Evolutionary conservation across 1,140 invertebrate species (phyloP).

Genomic region (Papilio dardanus): DNA sequence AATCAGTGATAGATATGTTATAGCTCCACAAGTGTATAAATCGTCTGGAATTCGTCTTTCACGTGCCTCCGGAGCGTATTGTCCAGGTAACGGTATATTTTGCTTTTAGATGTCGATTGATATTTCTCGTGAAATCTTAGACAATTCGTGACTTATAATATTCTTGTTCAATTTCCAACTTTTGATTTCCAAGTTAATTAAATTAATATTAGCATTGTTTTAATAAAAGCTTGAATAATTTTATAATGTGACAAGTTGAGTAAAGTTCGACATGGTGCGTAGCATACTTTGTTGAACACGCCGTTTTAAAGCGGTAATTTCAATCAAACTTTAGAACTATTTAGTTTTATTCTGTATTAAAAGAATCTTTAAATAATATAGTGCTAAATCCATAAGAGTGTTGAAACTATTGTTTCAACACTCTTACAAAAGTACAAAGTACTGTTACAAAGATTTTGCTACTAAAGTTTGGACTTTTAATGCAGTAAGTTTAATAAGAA

Average conservation of each 20-base stretch:
- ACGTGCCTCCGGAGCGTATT: constrained; percentile 53
- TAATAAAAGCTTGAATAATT: constrained; percentile 10
- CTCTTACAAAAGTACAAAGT: neutral
- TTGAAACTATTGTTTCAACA: no score
- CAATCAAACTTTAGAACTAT: neutral
- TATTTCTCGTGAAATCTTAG: constrained; percentile 43
- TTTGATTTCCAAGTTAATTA: constrained; percentile 5
- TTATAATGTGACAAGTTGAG: constrained; percentile 14
- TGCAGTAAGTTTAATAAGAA: neutral
- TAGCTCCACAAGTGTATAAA: constrained; percentile 54
- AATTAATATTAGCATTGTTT: neutral
- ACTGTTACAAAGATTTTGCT: no score
- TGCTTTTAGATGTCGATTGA: constrained; percentile 71
- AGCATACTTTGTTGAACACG: constrained; percentile 11
- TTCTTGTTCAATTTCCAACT: constrained; percentile 24
- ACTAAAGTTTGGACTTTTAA: no score
- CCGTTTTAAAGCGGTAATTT: constrained; percentile 22
- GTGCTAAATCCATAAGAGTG: no score
- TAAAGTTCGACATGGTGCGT: constrained; percentile 26
- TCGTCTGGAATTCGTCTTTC: constrained; percentile 46
- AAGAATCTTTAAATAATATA: neutral
- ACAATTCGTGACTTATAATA: constrained; percentile 40
- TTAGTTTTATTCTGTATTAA: neutral
- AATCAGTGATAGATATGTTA: constrained; percentile 58
- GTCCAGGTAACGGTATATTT: constrained; percentile 78